Conservation (phyloP, 2,888 invertebrate genomes). For the Alsophila aescularia region DNA sequence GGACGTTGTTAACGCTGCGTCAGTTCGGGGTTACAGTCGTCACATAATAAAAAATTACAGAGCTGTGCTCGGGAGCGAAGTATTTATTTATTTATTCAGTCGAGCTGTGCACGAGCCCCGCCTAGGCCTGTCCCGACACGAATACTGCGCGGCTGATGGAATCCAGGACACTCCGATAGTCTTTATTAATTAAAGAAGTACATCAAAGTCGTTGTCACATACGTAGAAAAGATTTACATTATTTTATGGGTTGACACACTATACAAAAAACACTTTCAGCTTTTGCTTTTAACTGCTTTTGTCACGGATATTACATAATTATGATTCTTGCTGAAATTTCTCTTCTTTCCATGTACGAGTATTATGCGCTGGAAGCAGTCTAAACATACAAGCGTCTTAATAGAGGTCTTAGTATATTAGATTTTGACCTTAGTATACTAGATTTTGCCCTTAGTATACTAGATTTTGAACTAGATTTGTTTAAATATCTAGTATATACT, state of each 20-base stretch:
- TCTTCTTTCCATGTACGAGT: too few relatives aligned
- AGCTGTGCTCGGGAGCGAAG: constrained; percentile 38
- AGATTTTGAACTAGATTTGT: too few relatives aligned
- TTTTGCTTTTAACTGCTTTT: background rate
- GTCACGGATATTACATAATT: background rate
- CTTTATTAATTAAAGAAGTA: constrained; percentile 21
- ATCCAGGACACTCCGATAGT: constrained; percentile 27
- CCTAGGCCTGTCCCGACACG: constrained; percentile 6
- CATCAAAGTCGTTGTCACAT: constrained; percentile 2
- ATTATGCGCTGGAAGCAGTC: too few relatives aligned
- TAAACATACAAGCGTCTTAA: too few relatives aligned
- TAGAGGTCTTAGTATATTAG: too few relatives aligned
- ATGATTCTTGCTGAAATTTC: background rate
- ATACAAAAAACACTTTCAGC: background rate
- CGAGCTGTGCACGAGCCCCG: constrained; percentile 21
- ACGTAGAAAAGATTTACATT: background rate
- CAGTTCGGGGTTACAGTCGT: constrained; percentile 10
- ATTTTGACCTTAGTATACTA: too few relatives aligned
- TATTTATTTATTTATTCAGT: constrained; percentile 44
- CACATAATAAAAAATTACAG: constrained; percentile 40
- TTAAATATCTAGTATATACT: too few relatives aligned
- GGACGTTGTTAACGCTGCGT: constrained; percentile 14
- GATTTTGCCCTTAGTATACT: too few relatives aligned
- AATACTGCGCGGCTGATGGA: constrained; percentile 17
- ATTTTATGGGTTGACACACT: background rate